These are phyloP conservation scores for Paralvinella palmiformis DNA, from an alignment of 1,140 invertebrate species.

Conservation along the genomic window DNA sequence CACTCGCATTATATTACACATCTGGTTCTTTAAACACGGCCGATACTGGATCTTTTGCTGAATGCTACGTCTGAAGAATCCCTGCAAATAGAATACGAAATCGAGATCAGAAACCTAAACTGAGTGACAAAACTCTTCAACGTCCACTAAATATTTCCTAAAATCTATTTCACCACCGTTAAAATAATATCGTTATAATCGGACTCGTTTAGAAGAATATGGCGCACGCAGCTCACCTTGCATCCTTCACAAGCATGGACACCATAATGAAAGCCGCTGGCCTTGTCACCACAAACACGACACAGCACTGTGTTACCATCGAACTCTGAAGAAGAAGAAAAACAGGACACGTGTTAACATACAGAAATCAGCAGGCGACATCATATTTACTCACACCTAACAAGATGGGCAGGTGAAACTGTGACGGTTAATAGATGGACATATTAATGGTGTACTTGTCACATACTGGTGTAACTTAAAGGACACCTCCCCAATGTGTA, in stretches of 20 bases:
- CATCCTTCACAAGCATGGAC: constrained; percentile 99
- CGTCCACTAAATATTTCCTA: too few relatives aligned
- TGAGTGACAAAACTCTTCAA: too few relatives aligned
- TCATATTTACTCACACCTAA: not conserved
- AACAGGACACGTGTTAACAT: constrained; percentile 25
- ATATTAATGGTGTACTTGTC: not conserved
- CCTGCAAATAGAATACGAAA: constrained; percentile 55
- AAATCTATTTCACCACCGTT: too few relatives aligned
- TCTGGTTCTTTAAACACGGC: constrained; percentile 89
- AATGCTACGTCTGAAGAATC: constrained; percentile 96
- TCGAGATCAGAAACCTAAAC: constrained; percentile 11
- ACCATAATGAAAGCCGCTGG: constrained; percentile 98
- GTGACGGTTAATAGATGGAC: not conserved
- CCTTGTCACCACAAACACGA: constrained; percentile 98
- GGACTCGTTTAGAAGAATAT: too few relatives aligned
- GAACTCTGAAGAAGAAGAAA: constrained; percentile 79
- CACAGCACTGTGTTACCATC: constrained; percentile 94
- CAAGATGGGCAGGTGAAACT: not conserved
- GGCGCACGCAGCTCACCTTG: constrained; percentile 67
- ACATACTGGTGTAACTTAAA: not conserved
- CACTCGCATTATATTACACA: constrained; percentile 95
- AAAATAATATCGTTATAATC: too few relatives aligned
- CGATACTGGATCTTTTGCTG: constrained; percentile 81
- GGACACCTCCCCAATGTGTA: not conserved
- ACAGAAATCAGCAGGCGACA: not conserved